A percentile compares a stretch with the other conserved stretches of the same genome.
Evolutionary conservation across 2,888 invertebrate species (phyloP).

Genomic region (Holacanthella duospinosa): DNA sequence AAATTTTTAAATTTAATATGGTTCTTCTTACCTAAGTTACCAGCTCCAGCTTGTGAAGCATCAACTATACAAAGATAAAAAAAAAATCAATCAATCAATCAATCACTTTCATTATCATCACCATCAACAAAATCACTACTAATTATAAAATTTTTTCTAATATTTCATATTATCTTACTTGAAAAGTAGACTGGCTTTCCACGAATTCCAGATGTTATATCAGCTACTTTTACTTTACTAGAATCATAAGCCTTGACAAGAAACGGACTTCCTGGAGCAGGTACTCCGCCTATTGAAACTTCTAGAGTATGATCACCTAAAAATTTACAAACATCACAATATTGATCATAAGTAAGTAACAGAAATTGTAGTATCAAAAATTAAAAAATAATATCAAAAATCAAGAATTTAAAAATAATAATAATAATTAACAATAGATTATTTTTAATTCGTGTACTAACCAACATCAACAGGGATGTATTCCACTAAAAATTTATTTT

Average conservation of each 20-base stretch:
- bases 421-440: neutral
- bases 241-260: slow-evolving; percentile 92
- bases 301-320: slow-evolving; percentile 79
- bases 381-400: slow-evolving; percentile 71
- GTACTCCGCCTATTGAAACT: slow-evolving; percentile 58
- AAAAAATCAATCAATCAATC: neutral
- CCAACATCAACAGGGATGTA: slow-evolving; percentile 84
- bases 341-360: neutral
- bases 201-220: slow-evolving; percentile 79
- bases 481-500: slow-evolving; percentile 44
- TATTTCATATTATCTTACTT: slow-evolving; percentile 50
- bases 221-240: slow-evolving; percentile 83
- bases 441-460: slow-evolving; percentile 40
- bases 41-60: slow-evolving; percentile 60
- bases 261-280: slow-evolving; percentile 87
- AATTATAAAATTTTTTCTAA: neutral
- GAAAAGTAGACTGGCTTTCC: slow-evolving; percentile 89
- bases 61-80: slow-evolving; percentile 43
- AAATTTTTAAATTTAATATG: too few relatives aligned
- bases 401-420: neutral
- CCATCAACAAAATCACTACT: neutral
- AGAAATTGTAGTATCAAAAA: too few relatives aligned
- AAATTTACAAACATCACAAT: neutral
- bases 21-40: too few relatives aligned
- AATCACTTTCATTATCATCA: too few relatives aligned